phyloP scores from a whole-genome alignment of 2,888 invertebrate species.

The Stegophylla sp. region DNA sequence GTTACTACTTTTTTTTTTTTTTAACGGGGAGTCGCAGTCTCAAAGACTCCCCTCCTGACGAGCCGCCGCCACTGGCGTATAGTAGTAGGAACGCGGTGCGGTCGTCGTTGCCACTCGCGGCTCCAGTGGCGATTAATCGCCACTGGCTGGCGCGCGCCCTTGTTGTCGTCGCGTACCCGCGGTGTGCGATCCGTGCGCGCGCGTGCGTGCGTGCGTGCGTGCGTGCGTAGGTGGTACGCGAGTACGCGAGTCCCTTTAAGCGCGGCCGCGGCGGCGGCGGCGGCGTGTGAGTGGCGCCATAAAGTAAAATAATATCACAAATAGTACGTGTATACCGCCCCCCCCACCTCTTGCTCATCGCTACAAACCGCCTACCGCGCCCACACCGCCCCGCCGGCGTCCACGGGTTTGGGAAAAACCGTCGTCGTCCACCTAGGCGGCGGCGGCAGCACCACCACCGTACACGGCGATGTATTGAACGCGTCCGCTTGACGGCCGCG shows the following conservation, averaged over 20 bases:
- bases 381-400: neutral
- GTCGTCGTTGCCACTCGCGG: too few species aligned
- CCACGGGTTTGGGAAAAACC: neutral
- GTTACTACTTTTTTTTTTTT: too few species aligned
- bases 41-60: too few species aligned
- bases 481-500: conserved; percentile 26
- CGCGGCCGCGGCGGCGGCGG: neutral
- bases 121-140: too few species aligned
- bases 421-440: neutral
- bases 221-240: too few species aligned
- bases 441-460: neutral
- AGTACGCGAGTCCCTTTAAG: too few species aligned
- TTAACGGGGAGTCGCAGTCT: too few species aligned
- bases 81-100: too few species aligned
- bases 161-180: neutral
- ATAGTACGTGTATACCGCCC: neutral
- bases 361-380: neutral
- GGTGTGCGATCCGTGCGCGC: neutral
- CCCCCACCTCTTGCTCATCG: neutral
- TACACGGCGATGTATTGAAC: conserved; percentile 38
- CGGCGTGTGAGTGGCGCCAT: neutral
- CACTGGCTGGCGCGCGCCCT: too few species aligned
- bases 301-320: too few species aligned
- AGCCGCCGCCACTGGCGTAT: too few species aligned
- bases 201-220: neutral